Evolutionary conservation across 2,888 invertebrate species (phyloP).

Genomic region (Scotopteryx bipunctaria): DNA sequence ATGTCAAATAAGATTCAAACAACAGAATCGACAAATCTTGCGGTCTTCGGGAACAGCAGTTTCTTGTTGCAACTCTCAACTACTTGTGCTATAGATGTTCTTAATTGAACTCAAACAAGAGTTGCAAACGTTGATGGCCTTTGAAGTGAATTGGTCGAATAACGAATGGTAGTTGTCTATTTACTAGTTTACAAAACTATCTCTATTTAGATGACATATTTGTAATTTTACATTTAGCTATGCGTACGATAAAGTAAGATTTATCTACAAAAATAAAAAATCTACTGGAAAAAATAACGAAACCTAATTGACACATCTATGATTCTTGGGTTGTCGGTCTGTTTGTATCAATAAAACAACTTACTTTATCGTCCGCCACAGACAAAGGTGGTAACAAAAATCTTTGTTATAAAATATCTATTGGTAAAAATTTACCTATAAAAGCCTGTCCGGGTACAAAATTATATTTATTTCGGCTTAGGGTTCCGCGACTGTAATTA

Average conservation of each 20-base stretch:
- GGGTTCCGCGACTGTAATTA: conserved; percentile 38
- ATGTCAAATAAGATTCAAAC: too few relatives aligned
- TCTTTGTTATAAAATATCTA: conserved; percentile 45
- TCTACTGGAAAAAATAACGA: neutral
- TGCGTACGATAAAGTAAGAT: conserved; percentile 38
- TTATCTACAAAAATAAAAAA: neutral
- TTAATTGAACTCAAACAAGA: conserved; percentile 31
- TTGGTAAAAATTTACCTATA: conserved; percentile 48
- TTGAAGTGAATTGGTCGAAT: conserved; percentile 63
- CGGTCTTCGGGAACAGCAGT: too few relatives aligned
- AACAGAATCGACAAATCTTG: too few relatives aligned
- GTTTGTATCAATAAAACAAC: neutral
- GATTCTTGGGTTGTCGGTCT: neutral
- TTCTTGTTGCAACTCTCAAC: conserved; percentile 14
- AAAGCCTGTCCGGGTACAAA: conserved; percentile 46
- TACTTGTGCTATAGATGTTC: conserved; percentile 16
- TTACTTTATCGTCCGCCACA: conserved; percentile 39
- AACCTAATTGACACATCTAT: conserved; percentile 8
- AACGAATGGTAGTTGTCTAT: conserved; percentile 29
- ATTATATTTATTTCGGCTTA: conserved; percentile 42
- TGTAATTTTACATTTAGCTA: conserved; percentile 52
- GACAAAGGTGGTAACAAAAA: conserved; percentile 54
- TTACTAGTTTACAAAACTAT: conserved; percentile 53
- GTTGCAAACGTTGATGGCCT: conserved; percentile 41
- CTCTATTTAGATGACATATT: conserved; percentile 51